phyloP scores from a whole-genome alignment of 2,113 vertebrate species.

The Dicaeum eximium region DNA sequence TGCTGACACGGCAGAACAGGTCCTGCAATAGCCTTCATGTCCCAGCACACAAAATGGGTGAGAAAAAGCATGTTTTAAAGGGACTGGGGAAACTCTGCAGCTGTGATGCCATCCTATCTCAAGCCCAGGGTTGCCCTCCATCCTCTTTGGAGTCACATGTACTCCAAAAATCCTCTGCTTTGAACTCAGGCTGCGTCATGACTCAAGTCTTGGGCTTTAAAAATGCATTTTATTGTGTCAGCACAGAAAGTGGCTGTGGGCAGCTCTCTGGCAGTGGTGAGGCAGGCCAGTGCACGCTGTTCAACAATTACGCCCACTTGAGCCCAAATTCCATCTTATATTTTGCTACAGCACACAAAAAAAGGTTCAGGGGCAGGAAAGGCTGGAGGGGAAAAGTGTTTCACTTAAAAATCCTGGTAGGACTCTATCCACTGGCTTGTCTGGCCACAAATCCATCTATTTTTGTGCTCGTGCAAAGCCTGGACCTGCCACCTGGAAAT shows the following conservation, averaged over 20 bases:
- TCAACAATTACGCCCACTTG: neutral
- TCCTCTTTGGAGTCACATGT: neutral
- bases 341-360: neutral
- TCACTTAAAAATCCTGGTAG: neutral
- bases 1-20: neutral
- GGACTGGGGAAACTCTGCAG: neutral
- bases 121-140: neutral
- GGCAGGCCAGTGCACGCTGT: rapidly evolving
- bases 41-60: neutral
- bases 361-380: neutral
- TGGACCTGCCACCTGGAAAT: neutral
- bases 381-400: neutral
- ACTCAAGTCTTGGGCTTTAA: neutral
- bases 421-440: neutral
- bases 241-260: neutral
- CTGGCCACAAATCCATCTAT: neutral
- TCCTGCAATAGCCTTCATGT: neutral
- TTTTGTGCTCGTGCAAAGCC: neutral
- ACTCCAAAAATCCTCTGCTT: neutral
- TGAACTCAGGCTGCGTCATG: neutral
- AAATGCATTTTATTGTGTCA: neutral
- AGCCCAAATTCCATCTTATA: neutral
- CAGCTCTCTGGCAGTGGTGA: neutral
- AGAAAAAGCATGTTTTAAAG: neutral
- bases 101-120: neutral